A percentile compares a stretch with the other conserved stretches of the same genome.
Evolutionary conservation across 2,113 vertebrate genomes (phyloP).

Genomic region (Gasterosteus aculeatus): DNA sequence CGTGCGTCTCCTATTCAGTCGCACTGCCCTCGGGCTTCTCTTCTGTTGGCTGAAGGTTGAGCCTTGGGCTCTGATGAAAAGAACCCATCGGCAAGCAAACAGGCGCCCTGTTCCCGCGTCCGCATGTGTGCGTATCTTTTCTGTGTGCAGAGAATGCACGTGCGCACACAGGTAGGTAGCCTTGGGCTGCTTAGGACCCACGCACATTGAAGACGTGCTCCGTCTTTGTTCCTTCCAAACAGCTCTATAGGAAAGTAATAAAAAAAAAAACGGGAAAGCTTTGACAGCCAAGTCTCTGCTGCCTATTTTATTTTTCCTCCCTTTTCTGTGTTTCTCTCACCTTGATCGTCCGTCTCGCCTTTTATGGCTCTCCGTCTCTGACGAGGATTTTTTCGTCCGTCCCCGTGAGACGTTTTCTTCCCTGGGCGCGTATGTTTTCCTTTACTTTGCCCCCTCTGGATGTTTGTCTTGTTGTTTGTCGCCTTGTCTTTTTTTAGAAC

Average conservation of each 20-base stretch:
- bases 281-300: conserved; percentile 54
- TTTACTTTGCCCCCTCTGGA: neutral
- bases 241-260: conserved; percentile 72
- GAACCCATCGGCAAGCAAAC: conserved; percentile 60
- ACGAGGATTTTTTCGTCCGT: neutral
- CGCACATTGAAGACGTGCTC: conserved; percentile 64
- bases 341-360: conserved; percentile 27
- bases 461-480: no score
- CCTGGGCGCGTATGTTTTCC: neutral
- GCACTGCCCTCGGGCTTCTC: conserved; percentile 78
- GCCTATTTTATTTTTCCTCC: conserved; percentile 34
- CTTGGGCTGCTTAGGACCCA: conserved; percentile 65
- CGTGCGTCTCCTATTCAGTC: conserved; percentile 59
- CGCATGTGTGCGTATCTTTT: conserved; percentile 35
- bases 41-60: conserved; percentile 78
- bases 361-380: conserved; percentile 4
- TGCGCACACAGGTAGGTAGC: conserved; percentile 46
- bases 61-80: conserved; percentile 77
- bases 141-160: neutral
- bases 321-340: conserved; percentile 29
- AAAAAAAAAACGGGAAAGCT: conserved; percentile 60
- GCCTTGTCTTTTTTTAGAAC: neutral
- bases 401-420: neutral
- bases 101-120: conserved; percentile 43
- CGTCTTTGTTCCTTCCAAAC: conserved; percentile 70